A percentile compares a stretch with the other conserved stretches of the same genome.
phyloP scores from a whole-genome alignment of 1,140 invertebrate genomes.

The Drosophila lowei region DNA sequence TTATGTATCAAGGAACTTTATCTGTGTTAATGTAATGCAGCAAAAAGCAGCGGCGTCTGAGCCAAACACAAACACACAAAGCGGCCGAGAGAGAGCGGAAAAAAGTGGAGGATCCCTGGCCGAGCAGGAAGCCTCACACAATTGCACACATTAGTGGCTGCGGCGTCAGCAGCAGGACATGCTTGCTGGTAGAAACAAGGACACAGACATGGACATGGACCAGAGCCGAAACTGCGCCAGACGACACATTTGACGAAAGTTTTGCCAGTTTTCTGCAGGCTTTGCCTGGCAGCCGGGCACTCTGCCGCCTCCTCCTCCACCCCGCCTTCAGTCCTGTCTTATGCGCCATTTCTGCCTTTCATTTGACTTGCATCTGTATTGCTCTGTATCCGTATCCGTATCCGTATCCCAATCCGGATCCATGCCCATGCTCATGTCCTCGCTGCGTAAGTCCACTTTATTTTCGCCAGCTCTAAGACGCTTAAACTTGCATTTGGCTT shows the following conservation, averaged over 20 bases:
- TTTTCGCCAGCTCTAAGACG: conserved; percentile 68
- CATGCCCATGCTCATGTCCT: conserved; percentile 31
- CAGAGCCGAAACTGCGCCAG: conserved; percentile 25
- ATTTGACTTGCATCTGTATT: conserved; percentile 45
- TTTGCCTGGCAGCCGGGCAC: conserved; percentile 14
- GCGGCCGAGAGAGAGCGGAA: neutral
- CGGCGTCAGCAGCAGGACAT: conserved; percentile 21
- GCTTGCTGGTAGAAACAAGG: too few relatives aligned
- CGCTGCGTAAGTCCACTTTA: conserved; percentile 73
- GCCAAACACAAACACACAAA: conserved; percentile 50
- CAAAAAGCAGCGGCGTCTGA: conserved; percentile 59
- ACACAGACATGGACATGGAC: neutral
- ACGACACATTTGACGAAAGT: conserved; percentile 64
- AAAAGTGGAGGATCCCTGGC: conserved; percentile 2
- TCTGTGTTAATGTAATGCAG: conserved; percentile 81
- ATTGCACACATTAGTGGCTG: conserved; percentile 61
- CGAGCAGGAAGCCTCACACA: conserved; percentile 41
- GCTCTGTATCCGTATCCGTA: conserved; percentile 11
- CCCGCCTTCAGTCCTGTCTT: conserved; percentile 22
- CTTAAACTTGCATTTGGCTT: conserved; percentile 80
- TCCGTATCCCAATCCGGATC: conserved; percentile 23
- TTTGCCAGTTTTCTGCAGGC: conserved; percentile 45
- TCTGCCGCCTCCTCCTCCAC: conserved; percentile 2
- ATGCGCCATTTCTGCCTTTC: conserved; percentile 58
- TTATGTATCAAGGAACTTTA: conserved; percentile 82